phyloP scores from a whole-genome alignment of 2,797 vertebrate genomes.

The Cryptoblepharus egeriae region DNA sequence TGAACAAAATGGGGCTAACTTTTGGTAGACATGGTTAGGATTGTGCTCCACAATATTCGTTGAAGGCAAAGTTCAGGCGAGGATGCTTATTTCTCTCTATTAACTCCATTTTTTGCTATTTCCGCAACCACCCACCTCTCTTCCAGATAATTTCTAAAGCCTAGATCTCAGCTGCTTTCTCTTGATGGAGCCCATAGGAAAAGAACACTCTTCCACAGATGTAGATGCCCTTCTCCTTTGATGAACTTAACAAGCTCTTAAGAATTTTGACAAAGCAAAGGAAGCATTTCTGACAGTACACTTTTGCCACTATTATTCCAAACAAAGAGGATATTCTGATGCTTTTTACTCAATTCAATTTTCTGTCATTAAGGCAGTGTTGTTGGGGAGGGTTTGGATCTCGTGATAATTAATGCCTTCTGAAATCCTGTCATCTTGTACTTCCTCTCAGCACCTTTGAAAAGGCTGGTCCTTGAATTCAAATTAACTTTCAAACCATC shows the following conservation, averaged over 20 bases:
- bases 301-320: slow-evolving; percentile 22
- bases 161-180: not conserved
- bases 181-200: not conserved
- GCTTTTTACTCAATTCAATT: not conserved
- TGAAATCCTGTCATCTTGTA: not conserved
- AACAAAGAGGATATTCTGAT: not conserved
- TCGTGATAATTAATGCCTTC: not conserved
- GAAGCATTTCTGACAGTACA: not conserved
- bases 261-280: slow-evolving; percentile 16
- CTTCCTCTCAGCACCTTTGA: slow-evolving; percentile 14
- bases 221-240: not conserved
- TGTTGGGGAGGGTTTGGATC: not conserved
- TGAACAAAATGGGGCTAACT: too few species aligned
- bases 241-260: slow-evolving; percentile 8
- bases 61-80: not conserved
- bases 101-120: not conserved
- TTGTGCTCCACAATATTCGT: too few species aligned
- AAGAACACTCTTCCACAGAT: not conserved
- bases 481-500: slow-evolving; percentile 26
- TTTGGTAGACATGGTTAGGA: not conserved
- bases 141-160: slow-evolving; percentile 16
- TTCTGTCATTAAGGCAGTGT: slow-evolving; percentile 1
- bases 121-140: not conserved
- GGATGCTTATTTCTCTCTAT: not conserved
- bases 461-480: slow-evolving; percentile 17